Base-by-base conservation (phyloP, 2,797 vertebrate species). In the Melanotaenia boesemani region DNA sequence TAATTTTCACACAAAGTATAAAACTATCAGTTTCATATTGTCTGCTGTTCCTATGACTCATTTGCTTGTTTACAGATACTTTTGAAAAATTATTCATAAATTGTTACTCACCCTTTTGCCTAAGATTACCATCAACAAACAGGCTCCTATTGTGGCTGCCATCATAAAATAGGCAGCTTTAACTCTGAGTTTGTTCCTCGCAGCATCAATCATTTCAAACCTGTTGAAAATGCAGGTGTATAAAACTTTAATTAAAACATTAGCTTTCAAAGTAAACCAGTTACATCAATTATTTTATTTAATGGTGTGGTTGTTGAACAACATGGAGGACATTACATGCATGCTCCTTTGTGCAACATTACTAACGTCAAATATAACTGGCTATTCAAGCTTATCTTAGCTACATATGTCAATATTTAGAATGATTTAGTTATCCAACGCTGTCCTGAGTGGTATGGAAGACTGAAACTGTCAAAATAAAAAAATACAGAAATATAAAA, bases 161-260 rank as follows among this genome's bases (percentile, higher is more conserved):
- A 98, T 97, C 97, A 99, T 99, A 1, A 91, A 0, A 1, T 96
- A 97, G 90, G 96, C 95, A 60, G 82, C 70, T 91, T 95, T 98
- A 79, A 99, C 95, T 55, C 96, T 89, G 16, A 96, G 2, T 68
- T 76, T 96, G 89, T 95, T 97, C 81, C 95, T 96, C 1, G 98
- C 96, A 56, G 91, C 92, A 63, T 96, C 93, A 9, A 99, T 82
- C 92, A 92, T 95, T 63, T 98, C 96, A 80, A 91, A 93, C 86
- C 98, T 99, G 67, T 11, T 65, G 80, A 30, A 82, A 24, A 69
- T 11, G 28, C 16, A 84, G 3, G 54, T 16, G 20, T 0, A 80
- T 30, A 72, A 50, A 70, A 50, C 8, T 22, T 34, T 34, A 34
- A 34, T 34, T 34, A 34, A 34, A 34, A 34, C 32, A 34, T 34